These are phyloP conservation scores for Dolichallabes microphthalmus DNA, from an alignment of 2,113 vertebrate genomes.

Conservation along the genomic window DNA sequence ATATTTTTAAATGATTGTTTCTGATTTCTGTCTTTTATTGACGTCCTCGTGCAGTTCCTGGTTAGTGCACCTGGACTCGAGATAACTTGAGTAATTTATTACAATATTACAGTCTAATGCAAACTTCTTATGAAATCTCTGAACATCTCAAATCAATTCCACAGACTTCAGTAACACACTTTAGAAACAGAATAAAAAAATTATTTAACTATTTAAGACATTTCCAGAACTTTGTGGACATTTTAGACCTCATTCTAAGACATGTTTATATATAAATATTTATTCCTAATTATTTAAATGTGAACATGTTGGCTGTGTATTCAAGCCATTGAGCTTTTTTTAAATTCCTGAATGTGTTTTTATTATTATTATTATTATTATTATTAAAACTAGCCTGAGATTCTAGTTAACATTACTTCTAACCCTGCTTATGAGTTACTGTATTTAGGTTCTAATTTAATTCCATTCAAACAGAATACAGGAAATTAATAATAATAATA, in stretches of 20 bases:
- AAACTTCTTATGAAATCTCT: neutral
- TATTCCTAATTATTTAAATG: neutral
- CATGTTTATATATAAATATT: neutral
- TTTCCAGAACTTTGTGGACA: too few species aligned
- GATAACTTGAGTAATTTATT: neutral
- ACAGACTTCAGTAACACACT: neutral
- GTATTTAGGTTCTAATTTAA: neutral
- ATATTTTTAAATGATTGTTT: neutral
- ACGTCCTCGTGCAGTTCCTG: neutral
- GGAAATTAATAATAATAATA: neutral
- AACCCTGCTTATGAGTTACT: neutral
- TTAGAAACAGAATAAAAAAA: neutral
- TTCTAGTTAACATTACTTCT: neutral
- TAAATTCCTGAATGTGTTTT: too few species aligned
- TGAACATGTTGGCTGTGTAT: neutral
- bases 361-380: too few species aligned
- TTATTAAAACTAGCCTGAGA: too few species aligned
- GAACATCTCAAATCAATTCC: neutral
- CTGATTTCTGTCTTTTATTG: neutral
- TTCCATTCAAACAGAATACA: too few species aligned
- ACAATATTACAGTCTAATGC: neutral
- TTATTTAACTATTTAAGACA: neutral
- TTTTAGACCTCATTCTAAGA: too few species aligned
- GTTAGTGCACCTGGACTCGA: neutral
- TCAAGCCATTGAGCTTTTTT: too few species aligned